Conservation (phyloP, 2,797 vertebrate species). For the Tachyglossus aculeatus region DNA sequence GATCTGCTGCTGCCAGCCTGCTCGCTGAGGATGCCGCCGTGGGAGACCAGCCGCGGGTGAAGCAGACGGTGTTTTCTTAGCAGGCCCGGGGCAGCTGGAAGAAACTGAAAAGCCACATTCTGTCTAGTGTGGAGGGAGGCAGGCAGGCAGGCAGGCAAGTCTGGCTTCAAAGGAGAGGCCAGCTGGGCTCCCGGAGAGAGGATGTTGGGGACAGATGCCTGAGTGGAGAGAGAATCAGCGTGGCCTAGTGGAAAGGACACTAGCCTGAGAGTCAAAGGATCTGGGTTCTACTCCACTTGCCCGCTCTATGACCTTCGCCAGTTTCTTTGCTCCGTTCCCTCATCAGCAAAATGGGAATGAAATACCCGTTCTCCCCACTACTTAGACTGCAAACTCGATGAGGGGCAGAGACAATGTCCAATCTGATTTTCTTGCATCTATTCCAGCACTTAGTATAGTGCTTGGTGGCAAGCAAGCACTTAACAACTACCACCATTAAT, state of each 20-base stretch:
- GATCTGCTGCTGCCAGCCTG: slow-evolving; percentile 18
- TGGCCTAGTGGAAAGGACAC: neutral
- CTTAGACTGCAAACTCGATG: too few relatives aligned
- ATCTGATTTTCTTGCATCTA: too few relatives aligned
- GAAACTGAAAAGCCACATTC: slow-evolving; percentile 57
- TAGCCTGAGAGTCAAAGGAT: neutral
- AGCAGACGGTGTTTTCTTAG: slow-evolving; percentile 60
- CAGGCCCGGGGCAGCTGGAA: slow-evolving; percentile 45
- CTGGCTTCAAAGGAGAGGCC: neutral
- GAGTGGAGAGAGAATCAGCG: neutral
- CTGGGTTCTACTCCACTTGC: neutral
- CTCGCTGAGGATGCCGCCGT: slow-evolving; percentile 37
- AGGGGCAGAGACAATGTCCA: too few relatives aligned
- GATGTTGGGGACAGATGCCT: neutral
- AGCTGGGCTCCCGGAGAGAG: neutral
- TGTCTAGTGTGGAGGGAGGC: neutral
- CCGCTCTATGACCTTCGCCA: too few relatives aligned
- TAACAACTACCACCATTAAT: too few relatives aligned
- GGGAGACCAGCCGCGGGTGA: slow-evolving; percentile 41
- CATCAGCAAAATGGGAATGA: slow-evolving; percentile 1
- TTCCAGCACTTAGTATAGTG: too few relatives aligned
- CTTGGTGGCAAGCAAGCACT: too few relatives aligned
- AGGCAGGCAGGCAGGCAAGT: neutral
- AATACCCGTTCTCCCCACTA: too few relatives aligned
- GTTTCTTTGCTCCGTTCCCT: neutral